These are phyloP conservation scores for Rhagophthalmus giganteus DNA, from an alignment of 2,888 invertebrate genomes.

Conservation along the genomic window DNA sequence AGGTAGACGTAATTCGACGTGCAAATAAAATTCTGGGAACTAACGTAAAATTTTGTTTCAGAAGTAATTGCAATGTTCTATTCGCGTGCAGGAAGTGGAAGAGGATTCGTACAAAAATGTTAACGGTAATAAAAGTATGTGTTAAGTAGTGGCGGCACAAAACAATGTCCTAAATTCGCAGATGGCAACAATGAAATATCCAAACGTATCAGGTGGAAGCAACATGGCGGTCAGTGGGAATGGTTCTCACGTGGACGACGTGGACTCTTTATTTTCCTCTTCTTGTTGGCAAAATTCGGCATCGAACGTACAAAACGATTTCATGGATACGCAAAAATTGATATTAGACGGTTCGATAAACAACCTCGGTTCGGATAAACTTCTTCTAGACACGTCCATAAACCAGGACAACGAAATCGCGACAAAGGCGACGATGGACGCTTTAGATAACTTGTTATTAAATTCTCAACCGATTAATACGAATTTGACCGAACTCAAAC, in stretches of 20 bases:
- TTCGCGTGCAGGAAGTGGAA: conserved; percentile 24
- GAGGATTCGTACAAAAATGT: conserved; percentile 27
- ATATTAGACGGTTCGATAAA: conserved; percentile 61
- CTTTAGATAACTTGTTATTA: conserved; percentile 69
- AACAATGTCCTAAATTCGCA: conserved; percentile 26
- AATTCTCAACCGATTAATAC: conserved; percentile 62
- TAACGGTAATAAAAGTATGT: conserved; percentile 28
- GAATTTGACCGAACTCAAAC: conserved; percentile 80
- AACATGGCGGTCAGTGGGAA: conserved; percentile 52
- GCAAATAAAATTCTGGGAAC: conserved; percentile 10
- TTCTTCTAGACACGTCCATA: conserved; percentile 54
- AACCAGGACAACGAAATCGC: conserved; percentile 57
- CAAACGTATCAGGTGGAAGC: conserved; percentile 51
- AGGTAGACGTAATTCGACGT: no score
- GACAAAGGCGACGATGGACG: conserved; percentile 61
- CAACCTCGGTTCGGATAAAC: conserved; percentile 56
- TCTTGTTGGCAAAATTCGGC: conserved; percentile 67
- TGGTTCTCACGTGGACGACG: conserved; percentile 57
- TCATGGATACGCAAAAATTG: conserved; percentile 61
- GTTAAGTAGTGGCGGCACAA: conserved; percentile 16
- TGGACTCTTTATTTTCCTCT: conserved; percentile 73
- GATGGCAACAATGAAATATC: conserved; percentile 57
- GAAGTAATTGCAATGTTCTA: conserved; percentile 18
- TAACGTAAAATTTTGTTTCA: conserved; percentile 22
- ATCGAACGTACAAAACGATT: conserved; percentile 57